Percentiles rank a stretch among this genome's conserved stretches.
Evolutionary conservation across 2,888 invertebrate genomes (phyloP).

Genomic region (Bunonema sp.): DNA sequence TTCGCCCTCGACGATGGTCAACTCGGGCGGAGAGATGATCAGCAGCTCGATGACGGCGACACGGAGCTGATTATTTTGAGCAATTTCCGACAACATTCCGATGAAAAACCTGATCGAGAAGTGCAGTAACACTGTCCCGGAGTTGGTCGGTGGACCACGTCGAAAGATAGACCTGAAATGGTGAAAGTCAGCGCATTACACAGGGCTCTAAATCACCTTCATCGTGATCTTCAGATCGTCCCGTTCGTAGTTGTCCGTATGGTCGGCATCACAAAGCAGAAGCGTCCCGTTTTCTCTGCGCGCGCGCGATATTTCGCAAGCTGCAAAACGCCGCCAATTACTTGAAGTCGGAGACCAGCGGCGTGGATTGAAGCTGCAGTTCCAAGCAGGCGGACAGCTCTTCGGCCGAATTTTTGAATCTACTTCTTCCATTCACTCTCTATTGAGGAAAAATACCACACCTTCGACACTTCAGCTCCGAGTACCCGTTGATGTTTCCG

Average conservation of each 20-base stretch:
- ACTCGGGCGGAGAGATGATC: slow-evolving; percentile 33
- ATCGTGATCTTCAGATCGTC: slow-evolving; percentile 42
- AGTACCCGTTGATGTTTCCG: slow-evolving; percentile 41
- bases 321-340: slow-evolving; percentile 2
- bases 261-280: slow-evolving; percentile 29
- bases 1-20: slow-evolving; percentile 20
- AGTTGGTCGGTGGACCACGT: slow-evolving; percentile 22
- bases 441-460: background rate
- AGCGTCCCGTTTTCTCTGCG: slow-evolving; percentile 31
- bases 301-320: no score
- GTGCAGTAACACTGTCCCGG: slow-evolving; percentile 17
- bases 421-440: background rate
- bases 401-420: slow-evolving; percentile 37
- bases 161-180: slow-evolving; percentile 16
- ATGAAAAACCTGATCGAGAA: slow-evolving; percentile 5
- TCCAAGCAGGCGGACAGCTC: slow-evolving; percentile 39
- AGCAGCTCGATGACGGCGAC: slow-evolving; percentile 10
- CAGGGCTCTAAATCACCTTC: slow-evolving; percentile 21
- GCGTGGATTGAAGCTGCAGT: slow-evolving; percentile 28
- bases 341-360: slow-evolving; percentile 20
- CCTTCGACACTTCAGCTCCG: slow-evolving; percentile 31
- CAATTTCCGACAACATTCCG: background rate
- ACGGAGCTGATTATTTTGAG: background rate
- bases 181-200: no score
- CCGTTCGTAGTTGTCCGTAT: slow-evolving; percentile 33